Percentiles rank a stretch among this genome's conserved stretches.
Conservation (phyloP, 2,113 vertebrate species). For the Uropsilus gracilis region DNA sequence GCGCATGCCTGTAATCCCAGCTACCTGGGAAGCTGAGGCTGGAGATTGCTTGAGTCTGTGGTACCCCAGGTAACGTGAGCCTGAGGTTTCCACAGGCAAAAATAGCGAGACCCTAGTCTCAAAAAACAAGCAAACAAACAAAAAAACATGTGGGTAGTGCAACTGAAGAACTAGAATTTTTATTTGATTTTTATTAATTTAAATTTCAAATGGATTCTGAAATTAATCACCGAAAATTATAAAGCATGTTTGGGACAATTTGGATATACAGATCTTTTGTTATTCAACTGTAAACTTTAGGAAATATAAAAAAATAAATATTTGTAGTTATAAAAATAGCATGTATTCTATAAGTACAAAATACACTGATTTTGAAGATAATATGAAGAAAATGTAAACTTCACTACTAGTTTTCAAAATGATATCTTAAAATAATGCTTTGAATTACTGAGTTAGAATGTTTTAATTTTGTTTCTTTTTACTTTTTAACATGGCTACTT, state of each 20-base stretch:
- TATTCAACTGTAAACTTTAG: background rate
- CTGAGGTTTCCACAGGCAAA: too few species aligned
- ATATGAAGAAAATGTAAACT: slow-evolving; percentile 35
- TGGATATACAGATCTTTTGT: background rate
- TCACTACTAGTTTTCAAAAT: slow-evolving; percentile 38
- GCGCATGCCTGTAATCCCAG: too few species aligned
- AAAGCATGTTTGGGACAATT: background rate
- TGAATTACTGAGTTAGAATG: background rate
- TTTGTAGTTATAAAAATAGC: slow-evolving; percentile 41
- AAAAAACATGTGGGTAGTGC: background rate
- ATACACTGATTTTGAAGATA: background rate
- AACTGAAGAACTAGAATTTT: background rate
- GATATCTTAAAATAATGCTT: slow-evolving; percentile 36
- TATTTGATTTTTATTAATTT: slow-evolving; percentile 44
- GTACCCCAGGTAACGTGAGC: too few species aligned
- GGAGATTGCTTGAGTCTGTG: too few species aligned
- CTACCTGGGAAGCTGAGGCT: too few species aligned
- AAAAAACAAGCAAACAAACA: too few species aligned
- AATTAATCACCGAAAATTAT: slow-evolving; percentile 43
- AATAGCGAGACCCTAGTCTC: too few species aligned
- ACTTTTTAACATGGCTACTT: background rate
- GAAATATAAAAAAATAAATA: slow-evolving; percentile 19
- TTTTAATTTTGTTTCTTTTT: slow-evolving; percentile 13
- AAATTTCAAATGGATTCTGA: slow-evolving; percentile 30
- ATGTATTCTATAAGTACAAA: background rate